Evolutionary conservation across 2,797 vertebrate genomes (phyloP).

Genomic region (Sibirionetta formosa): DNA sequence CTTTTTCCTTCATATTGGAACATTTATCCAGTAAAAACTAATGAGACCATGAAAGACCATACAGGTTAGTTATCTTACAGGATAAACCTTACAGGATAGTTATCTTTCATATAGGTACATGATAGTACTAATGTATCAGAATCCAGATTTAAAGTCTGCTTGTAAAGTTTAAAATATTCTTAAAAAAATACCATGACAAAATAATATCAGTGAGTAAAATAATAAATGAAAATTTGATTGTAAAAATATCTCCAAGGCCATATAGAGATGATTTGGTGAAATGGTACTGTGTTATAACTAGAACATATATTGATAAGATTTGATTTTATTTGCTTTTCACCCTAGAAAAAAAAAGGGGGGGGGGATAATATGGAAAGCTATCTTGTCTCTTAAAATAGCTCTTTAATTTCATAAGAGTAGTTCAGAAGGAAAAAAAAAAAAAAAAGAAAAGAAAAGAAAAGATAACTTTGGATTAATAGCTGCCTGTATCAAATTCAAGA

Average conservation of each 20-base stretch:
- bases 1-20: not conserved
- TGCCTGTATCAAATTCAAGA: not conserved
- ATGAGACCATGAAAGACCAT: not conserved
- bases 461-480: not conserved
- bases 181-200: not conserved
- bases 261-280: not conserved
- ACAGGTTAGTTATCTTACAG: not conserved
- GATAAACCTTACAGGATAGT: no score
- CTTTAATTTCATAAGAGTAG: not conserved
- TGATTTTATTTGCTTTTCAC: not conserved
- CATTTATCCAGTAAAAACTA: not conserved
- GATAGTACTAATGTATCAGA: not conserved
- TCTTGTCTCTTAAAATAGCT: not conserved
- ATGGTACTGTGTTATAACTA: not conserved
- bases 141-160: not conserved
- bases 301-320: not conserved
- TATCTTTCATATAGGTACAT: not conserved
- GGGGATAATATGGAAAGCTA: not conserved
- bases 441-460: not conserved
- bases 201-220: not conserved
- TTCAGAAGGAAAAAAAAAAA: not conserved
- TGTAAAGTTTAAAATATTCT: not conserved
- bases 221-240: not conserved
- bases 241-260: not conserved
- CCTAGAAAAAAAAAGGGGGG: not conserved